A percentile compares a stretch with the other conserved stretches of the same genome.
These are phyloP conservation scores for Saccostrea cuccullata DNA, from an alignment of 1,140 invertebrate species.

Conservation along the genomic window DNA sequence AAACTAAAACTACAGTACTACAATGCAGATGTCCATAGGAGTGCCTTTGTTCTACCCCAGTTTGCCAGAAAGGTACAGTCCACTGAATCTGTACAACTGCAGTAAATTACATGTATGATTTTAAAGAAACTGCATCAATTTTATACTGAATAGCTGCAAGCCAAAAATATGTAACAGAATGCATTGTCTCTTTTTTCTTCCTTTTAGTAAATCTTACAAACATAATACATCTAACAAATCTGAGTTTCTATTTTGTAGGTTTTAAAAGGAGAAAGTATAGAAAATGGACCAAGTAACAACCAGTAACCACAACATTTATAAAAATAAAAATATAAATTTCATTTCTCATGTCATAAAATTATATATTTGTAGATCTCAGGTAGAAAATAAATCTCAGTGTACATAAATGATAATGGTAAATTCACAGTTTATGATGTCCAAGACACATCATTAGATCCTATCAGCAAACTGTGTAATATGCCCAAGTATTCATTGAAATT, in stretches of 20 bases:
- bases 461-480: background rate
- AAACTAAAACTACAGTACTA: constrained; percentile 92
- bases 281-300: background rate
- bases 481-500: background rate
- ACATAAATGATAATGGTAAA: background rate
- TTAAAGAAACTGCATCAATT: background rate
- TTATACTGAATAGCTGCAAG: background rate
- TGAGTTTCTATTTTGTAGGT: background rate
- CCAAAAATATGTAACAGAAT: background rate
- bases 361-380: background rate
- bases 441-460: no score
- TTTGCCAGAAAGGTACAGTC: constrained; percentile 84
- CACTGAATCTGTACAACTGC: background rate
- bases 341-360: background rate
- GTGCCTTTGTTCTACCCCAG: constrained; percentile 91
- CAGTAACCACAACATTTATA: background rate
- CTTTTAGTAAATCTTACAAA: background rate
- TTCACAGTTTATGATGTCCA: no score
- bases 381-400: background rate
- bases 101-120: background rate
- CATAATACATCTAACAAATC: background rate
- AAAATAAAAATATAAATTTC: no score
- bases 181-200: background rate
- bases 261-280: constrained; percentile 8
- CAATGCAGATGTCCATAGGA: constrained; percentile 88